Percentiles rank a stretch among this genome's conserved stretches.
phyloP scores from a whole-genome alignment of 2,797 vertebrate genomes.

The Cephalopachus bancanus region DNA sequence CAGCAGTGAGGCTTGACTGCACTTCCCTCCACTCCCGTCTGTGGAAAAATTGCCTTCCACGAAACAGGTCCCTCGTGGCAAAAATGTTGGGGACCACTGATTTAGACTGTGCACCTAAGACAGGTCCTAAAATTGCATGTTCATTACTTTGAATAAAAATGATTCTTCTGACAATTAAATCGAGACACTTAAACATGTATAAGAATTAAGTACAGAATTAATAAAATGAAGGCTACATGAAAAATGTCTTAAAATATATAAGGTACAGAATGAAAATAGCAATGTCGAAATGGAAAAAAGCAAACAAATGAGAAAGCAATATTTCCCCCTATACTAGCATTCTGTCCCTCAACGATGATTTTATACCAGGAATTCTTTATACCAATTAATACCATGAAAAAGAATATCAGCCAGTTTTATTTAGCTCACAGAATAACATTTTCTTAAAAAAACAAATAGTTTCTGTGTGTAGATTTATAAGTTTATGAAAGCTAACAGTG shows the following conservation, averaged over 20 bases:
- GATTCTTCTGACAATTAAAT: not conserved
- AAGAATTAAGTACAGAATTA: not conserved
- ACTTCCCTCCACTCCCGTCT: too few relatives aligned
- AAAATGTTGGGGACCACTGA: too few relatives aligned
- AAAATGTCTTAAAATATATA: not conserved
- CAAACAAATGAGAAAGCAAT: not conserved
- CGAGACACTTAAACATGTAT: slow-evolving; percentile 14
- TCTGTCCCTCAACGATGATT: not conserved
- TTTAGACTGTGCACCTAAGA: not conserved
- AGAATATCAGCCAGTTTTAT: not conserved
- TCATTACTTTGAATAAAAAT: slow-evolving; percentile 38
- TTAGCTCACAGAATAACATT: slow-evolving; percentile 2
- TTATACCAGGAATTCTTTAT: not conserved
- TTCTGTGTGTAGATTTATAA: not conserved
- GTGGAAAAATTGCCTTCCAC: too few relatives aligned
- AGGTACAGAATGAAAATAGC: not conserved
- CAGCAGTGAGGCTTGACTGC: too few relatives aligned
- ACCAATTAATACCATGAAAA: not conserved
- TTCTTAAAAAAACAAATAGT: not conserved
- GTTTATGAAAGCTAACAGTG: slow-evolving; percentile 8
- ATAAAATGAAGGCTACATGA: not conserved
- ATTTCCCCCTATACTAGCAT: not conserved
- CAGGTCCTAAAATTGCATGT: not conserved
- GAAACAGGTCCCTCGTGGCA: too few relatives aligned
- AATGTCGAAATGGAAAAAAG: not conserved